Conservation (phyloP, 2,888 invertebrate species). For the Lamproptera curius region DNA sequence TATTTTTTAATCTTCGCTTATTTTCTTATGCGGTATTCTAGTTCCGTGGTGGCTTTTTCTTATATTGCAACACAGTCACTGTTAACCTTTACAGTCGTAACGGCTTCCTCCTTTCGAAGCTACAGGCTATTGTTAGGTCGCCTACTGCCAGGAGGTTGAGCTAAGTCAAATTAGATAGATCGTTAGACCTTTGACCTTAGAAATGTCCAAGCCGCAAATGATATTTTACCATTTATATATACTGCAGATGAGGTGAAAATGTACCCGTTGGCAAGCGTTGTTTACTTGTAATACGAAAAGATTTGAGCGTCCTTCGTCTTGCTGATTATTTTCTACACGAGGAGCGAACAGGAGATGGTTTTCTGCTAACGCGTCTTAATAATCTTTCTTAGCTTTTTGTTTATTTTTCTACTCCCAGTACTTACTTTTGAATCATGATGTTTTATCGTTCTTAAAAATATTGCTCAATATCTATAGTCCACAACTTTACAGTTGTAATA, state of each 20-base stretch:
- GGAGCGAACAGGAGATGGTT: background rate
- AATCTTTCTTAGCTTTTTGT: no score
- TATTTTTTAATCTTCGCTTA: background rate
- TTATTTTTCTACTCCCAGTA: no score
- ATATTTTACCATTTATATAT: background rate
- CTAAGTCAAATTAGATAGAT: slow-evolving; percentile 6
- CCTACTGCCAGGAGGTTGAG: slow-evolving; percentile 6
- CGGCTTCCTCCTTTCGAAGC: slow-evolving; percentile 44
- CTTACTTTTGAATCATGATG: no score
- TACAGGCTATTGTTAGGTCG: slow-evolving; percentile 23
- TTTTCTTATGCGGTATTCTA: no score
- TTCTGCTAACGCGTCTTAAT: no score
- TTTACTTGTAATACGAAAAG: background rate
- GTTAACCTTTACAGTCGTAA: slow-evolving; percentile 25
- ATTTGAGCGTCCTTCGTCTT: background rate
- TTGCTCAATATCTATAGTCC: no score
- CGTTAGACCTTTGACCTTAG: background rate
- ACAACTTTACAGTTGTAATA: no score
- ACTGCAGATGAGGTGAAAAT: background rate
- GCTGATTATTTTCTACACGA: background rate
- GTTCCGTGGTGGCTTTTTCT: slow-evolving; percentile 10
- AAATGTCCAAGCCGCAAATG: background rate
- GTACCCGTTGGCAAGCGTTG: background rate
- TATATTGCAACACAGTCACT: slow-evolving; percentile 5
- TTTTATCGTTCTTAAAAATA: no score